phyloP scores from a whole-genome alignment of 2,797 vertebrate species.

The Melanotaenia maccullochi region DNA sequence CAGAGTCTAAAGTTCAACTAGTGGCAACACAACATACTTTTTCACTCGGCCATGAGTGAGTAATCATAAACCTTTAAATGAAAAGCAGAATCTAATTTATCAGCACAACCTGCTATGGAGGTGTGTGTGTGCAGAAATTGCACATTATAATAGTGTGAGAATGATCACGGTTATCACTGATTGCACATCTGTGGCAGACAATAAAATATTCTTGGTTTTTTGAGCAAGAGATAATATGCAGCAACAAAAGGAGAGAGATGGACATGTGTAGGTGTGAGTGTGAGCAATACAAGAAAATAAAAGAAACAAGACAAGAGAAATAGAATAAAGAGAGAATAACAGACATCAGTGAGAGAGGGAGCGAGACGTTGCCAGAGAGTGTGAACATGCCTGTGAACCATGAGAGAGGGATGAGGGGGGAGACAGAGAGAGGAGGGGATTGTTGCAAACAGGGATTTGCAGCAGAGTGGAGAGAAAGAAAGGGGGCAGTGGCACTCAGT shows the following conservation, averaged over 20 bases:
- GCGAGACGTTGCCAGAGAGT: constrained; percentile 63
- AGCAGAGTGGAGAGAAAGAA: constrained; percentile 74
- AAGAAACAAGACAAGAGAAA: constrained; percentile 18
- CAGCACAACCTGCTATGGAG: constrained; percentile 1
- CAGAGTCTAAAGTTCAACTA: constrained; percentile 36
- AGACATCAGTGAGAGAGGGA: constrained; percentile 23
- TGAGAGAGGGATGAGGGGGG: constrained; percentile 62
- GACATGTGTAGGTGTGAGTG: background rate
- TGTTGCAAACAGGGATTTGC: constrained; percentile 79
- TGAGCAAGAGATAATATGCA: background rate
- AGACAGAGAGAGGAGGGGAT: constrained; percentile 63
- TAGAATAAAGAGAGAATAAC: constrained; percentile 26
- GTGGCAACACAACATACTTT: constrained; percentile 13
- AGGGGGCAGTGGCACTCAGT: constrained; percentile 81
- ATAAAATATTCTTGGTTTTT: background rate
- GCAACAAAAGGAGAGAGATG: background rate
- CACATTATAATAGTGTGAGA: background rate
- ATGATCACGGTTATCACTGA: background rate
- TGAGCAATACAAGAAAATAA: background rate
- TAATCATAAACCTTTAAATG: background rate
- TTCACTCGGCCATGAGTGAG: constrained; percentile 2
- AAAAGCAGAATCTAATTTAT: constrained; percentile 4
- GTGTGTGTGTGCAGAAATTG: background rate
- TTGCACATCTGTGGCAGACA: background rate
- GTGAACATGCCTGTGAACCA: constrained; percentile 66